Base-by-base conservation (phyloP, 2,888 invertebrate genomes). In the Drosophila fulvimacula region DNA sequence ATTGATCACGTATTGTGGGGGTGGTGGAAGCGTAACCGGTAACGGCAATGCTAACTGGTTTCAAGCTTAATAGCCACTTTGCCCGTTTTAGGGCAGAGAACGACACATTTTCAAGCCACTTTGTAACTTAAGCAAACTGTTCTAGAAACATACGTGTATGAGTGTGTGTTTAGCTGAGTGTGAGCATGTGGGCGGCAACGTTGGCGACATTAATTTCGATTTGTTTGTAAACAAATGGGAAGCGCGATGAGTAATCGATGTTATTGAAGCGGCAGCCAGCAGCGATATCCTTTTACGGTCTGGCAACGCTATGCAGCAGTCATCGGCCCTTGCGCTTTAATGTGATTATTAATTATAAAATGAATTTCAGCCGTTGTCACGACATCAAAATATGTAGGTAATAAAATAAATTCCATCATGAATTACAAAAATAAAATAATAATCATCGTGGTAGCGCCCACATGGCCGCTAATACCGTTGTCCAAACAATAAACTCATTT, bases 401-500 rank as follows among this genome's bases (percentile, higher is more conserved):
- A 84, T 81, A 78, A 72, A 82, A 86, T 87, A 80, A 82, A 82
- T 79, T 76, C 42, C 82, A 78, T 87, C 84, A 82, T 84, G 80
- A 83, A 87, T 84, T 80, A 82, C 80, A 72, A 87, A 83, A 87
- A 83, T 83, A 83, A 83, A 87, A 69, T 67, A 72, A 76, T 71
- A 83, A 87, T 87, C 87, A 83, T 87, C 57, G 65, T 69, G 69
- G 70, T 69, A 69, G 70, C 83, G 78, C 82, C 83, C 85, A 87
- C 84, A 79, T 83, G 75, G 65, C 73, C 60, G 83, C 66, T 81
- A 81, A 79, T 83, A 69, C 78, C 76, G 48, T 72, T 74, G 81
- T 88, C 85, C 83, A 85, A 88, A 85, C 86, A 85, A 83, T 81
- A 82, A 85, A 81, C 74, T 79, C 79, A 84, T 87, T 83, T 86